Evolutionary conservation across 2,888 invertebrate species (phyloP).

Genomic region (Eremobia ochroleuca): DNA sequence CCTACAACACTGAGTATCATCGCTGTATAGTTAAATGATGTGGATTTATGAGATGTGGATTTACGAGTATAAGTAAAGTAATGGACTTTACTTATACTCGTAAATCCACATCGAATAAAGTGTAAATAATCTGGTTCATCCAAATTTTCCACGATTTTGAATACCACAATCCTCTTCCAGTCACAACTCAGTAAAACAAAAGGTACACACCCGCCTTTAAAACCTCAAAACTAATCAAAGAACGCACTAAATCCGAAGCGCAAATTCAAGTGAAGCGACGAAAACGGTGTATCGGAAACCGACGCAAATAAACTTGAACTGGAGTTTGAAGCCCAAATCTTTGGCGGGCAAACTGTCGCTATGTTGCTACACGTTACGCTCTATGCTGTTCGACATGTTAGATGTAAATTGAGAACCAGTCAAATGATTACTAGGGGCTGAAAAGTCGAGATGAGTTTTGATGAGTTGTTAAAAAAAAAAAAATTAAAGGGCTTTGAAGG

Average conservation of each 20-base stretch:
- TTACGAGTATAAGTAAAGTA: no score
- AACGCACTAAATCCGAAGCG: slow-evolving; percentile 53
- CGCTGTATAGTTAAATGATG: background rate
- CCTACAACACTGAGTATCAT: background rate
- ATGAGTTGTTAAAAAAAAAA: background rate
- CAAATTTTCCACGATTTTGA: background rate
- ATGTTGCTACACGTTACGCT: slow-evolving; percentile 61
- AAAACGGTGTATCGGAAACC: slow-evolving; percentile 66
- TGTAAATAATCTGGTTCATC: background rate
- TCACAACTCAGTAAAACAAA: background rate
- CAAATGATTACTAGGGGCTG: slow-evolving; percentile 40
- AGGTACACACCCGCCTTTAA: background rate
- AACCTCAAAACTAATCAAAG: slow-evolving; percentile 52
- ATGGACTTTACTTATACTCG: background rate
- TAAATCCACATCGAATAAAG: background rate
- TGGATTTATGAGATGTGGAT: no score
- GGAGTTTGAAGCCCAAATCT: slow-evolving; percentile 65
- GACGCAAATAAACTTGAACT: slow-evolving; percentile 69
- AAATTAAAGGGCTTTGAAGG: no score
- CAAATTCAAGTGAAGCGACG: slow-evolving; percentile 59
- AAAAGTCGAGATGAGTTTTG: slow-evolving; percentile 31
- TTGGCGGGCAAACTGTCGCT: slow-evolving; percentile 65
- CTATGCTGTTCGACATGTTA: slow-evolving; percentile 65
- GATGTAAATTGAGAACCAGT: slow-evolving; percentile 70
- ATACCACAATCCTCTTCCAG: background rate